Evolutionary conservation across 1,140 invertebrate species (phyloP).

Genomic region (Drosophila prosaltans): DNA sequence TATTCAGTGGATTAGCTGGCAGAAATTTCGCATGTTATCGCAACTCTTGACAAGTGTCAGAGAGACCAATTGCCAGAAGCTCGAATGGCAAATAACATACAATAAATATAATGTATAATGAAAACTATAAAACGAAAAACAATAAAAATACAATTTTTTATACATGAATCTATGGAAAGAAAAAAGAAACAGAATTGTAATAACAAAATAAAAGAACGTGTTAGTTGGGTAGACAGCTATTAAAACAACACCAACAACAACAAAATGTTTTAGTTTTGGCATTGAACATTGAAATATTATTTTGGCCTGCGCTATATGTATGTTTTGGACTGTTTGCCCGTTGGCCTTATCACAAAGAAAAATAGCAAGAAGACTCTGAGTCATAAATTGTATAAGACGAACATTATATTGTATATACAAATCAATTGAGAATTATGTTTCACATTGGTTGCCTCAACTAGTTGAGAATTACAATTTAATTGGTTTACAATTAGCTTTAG

Average conservation of each 20-base stretch:
- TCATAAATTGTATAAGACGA: not conserved
- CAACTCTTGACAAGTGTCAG: conserved; percentile 69
- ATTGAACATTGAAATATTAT: conserved; percentile 19
- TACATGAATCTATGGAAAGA: not conserved
- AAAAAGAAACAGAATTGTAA: conserved; percentile 33
- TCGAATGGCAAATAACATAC: conserved; percentile 16
- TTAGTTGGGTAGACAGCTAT: conserved; percentile 40
- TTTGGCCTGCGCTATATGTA: not conserved
- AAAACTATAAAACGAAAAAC: conserved; percentile 4
- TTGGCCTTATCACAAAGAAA: conserved; percentile 15
- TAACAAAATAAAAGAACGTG: conserved; percentile 67
- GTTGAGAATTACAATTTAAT: not conserved
- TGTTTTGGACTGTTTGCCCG: conserved; percentile 5
- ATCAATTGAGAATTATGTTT: no score
- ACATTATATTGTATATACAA: no score
- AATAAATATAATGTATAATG: conserved; percentile 5
- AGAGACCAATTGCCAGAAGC: conserved; percentile 36
- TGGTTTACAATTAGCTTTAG: not conserved
- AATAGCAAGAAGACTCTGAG: not conserved
- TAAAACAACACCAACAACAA: conserved; percentile 33
- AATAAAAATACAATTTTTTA: conserved; percentile 45
- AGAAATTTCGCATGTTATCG: conserved; percentile 79
- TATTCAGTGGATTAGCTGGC: conserved; percentile 43
- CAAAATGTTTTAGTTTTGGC: conserved; percentile 29
- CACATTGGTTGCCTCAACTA: not conserved